A percentile compares a stretch with the other conserved stretches of the same genome.
Conservation (phyloP, 2,797 vertebrate genomes). For the Clarias fuscus region DNA sequence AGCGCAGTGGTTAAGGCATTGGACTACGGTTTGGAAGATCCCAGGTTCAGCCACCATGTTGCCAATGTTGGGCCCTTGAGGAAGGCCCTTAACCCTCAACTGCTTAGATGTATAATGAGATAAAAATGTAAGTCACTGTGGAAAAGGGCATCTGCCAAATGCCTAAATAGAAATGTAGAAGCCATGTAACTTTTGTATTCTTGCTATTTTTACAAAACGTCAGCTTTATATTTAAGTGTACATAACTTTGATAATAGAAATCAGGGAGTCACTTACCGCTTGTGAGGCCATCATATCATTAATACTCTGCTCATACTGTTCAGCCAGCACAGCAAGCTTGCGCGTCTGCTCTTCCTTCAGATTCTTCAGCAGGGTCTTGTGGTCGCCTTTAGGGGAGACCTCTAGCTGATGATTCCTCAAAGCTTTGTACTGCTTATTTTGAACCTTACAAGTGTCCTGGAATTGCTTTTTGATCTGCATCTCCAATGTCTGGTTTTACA, state of each 20-base stretch:
- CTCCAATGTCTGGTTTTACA: constrained; percentile 87
- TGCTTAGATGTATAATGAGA: too few relatives aligned
- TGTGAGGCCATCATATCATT: constrained; percentile 99
- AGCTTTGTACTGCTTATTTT: constrained; percentile 99
- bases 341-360: constrained; percentile 94
- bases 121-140: too few relatives aligned
- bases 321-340: constrained; percentile 89
- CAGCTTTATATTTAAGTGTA: not conserved
- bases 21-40: too few relatives aligned
- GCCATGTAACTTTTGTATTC: too few relatives aligned
- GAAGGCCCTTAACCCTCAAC: too few relatives aligned
- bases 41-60: too few relatives aligned
- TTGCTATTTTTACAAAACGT: not conserved
- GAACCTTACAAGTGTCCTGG: constrained; percentile 99
- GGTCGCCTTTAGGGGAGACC: constrained; percentile 97
- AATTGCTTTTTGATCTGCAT: constrained; percentile 99
- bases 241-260: not conserved
- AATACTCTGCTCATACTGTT: constrained; percentile 98
- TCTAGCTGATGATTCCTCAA: constrained; percentile 99
- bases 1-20: too few relatives aligned
- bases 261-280: constrained; percentile 78
- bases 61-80: too few relatives aligned
- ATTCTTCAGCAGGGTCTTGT: constrained; percentile 97
- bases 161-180: too few relatives aligned
- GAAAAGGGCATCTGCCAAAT: too few relatives aligned